Conservation (phyloP, 2,888 invertebrate genomes). For the Brachynemurus nebulosus region DNA sequence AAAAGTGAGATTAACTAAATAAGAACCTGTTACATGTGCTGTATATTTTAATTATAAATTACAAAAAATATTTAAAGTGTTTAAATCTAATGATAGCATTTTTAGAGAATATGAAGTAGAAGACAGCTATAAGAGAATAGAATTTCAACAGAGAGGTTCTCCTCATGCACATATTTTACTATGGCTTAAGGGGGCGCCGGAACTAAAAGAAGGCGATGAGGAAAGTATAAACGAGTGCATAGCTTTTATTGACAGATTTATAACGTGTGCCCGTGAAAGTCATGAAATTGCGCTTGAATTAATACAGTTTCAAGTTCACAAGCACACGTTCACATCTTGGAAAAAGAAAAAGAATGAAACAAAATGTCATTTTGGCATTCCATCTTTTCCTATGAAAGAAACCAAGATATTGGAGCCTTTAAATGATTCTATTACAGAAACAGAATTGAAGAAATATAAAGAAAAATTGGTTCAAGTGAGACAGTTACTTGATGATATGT, state of each 20-base stretch:
- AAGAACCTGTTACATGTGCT: slow-evolving; percentile 20
- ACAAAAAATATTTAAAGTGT: background rate
- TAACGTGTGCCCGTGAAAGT: slow-evolving; percentile 16
- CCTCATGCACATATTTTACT: slow-evolving; percentile 21
- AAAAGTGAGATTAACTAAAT: slow-evolving; percentile 17
- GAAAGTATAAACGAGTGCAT: slow-evolving; percentile 12
- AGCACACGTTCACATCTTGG: slow-evolving; percentile 17
- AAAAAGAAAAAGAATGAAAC: slow-evolving; percentile 12
- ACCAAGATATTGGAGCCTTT: slow-evolving; percentile 11
- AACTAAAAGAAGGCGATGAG: slow-evolving; percentile 12
- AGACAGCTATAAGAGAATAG: slow-evolving; percentile 19
- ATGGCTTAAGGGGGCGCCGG: slow-evolving; percentile 21
- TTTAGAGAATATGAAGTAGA: slow-evolving; percentile 14
- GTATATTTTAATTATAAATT: slow-evolving; percentile 6
- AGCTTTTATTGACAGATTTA: slow-evolving; percentile 15
- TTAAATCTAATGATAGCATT: slow-evolving; percentile 14
- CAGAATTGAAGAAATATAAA: background rate
- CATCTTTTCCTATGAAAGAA: slow-evolving; percentile 17
- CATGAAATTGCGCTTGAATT: slow-evolving; percentile 10
- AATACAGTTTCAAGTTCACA: slow-evolving; percentile 15
- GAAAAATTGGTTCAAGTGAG: background rate
- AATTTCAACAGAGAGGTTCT: slow-evolving; percentile 23
- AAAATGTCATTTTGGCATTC: slow-evolving; percentile 17
- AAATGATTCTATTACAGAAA: background rate
- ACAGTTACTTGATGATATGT: background rate